Evolutionary conservation across 2,113 vertebrate species (phyloP), one percentile per base, ranked within the genome.

Genomic region (Phalacrocorax pelagicus): DNA sequence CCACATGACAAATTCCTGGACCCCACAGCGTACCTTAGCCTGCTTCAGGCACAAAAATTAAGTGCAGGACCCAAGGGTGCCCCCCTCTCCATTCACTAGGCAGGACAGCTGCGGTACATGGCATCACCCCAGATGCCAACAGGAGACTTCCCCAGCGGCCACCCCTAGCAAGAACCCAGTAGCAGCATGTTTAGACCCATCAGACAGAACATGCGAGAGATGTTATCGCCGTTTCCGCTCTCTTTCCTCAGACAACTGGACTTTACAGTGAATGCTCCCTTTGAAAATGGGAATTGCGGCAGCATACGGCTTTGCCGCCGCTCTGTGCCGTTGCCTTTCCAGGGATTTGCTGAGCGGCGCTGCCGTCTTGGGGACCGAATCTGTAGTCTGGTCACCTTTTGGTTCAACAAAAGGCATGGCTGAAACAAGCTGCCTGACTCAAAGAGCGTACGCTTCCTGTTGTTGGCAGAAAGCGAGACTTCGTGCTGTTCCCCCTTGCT

Each of bases 401-500:
- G 79, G 52, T 78, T 77, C 54, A 40, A 42, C 81, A 61, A 21
- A 69, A 90, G 92, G 51, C 78, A 90, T n/a, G 66, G 81, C 84
- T 94, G 96, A 78, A 82, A 80, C 29, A 57, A 54, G 78, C 87
- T 67, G 91, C 90, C 91, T 71, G 67, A 86, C 91, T 95, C 82
- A 71, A 62, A 93, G 87, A 91, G 94, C 51, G 1, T 73, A 70
- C 12, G 47, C 96, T 97, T 97, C 97, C 96, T 97, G 95, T 96
- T 95, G 94, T 74, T 96, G 96, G 96, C 95, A 97, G 97, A 97
- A 97, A 97, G 94, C 11, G 96, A 97, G 96, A 97, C 87, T 96
- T 55, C 2, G 1, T 2, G 3, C 89, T 91, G 94, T 97, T 97
- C 91, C 95, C 86, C 92, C 94, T 95, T 44, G 94, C 90, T 96